Base-by-base conservation (phyloP, 2,888 invertebrate species). In the Aspidiotus rigidus region DNA sequence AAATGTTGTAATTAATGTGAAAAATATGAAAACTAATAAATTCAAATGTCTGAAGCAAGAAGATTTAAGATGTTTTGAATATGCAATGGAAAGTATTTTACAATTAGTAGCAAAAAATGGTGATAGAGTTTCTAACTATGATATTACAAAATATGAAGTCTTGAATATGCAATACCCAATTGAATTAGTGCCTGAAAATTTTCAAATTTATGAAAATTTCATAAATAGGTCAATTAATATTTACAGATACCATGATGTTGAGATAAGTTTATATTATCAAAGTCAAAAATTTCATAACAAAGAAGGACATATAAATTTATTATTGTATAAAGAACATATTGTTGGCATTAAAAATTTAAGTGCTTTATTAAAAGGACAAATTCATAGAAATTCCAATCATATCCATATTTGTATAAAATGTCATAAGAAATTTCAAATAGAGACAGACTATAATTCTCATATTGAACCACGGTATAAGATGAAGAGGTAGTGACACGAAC, bases 11-110 rank as follows among this genome's bases (percentile, higher is more conserved):
- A n/a, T 56, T 16, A 56, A 56, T 56, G 56, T 56, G 56, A 56
- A 17, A 56, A 56, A 56, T 56, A 56, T 56, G 16, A 56, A 56
- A 56, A 56, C 56, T 16, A 56, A 56, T 56, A 56, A 56, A 56
- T 56, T 56, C n/a, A 56, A 56, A 56, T 56, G 56, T 56, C n/a
- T 16, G 2, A 56, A 56, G 16, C n/a, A 60, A 60, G 60, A 60
- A 60, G 11, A 60, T 60, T 15, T 60, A 13, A 60, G 60, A 60
- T 60, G 60, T 39, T 60, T 60, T 39, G 60, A n/a, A 16, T 57
- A 57, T n/a, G 17, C 17, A 10, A n/a, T 57, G 15, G 17, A 17
- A 57, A 57, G 15, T 56, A 56, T 56, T 56, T 56, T 56, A 56
- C 13, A 56, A 16, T 7, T 7, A 11, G 17, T 56, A 15, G 56